Percentiles rank a stretch among this genome's conserved stretches.
phyloP scores from a whole-genome alignment of 2,113 vertebrate species.

The Camelus dromedarius region DNA sequence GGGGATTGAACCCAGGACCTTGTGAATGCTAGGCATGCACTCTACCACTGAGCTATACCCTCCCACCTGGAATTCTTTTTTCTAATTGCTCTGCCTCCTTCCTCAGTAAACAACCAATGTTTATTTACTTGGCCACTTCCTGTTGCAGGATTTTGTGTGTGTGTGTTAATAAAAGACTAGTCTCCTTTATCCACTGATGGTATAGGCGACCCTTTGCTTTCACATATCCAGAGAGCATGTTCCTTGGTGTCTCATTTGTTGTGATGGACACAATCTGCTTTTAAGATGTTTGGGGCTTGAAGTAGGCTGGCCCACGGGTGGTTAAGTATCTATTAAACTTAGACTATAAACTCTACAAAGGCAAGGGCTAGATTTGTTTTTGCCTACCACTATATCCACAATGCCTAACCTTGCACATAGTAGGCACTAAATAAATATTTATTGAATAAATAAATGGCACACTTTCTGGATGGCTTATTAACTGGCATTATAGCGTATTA shows the following conservation, averaged over 20 bases:
- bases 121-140: constrained; percentile 42
- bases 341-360: background rate
- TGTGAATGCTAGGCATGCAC: too few relatives aligned
- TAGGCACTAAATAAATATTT: background rate
- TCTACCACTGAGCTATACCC: too few relatives aligned
- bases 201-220: background rate
- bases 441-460: background rate
- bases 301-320: background rate
- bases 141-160: background rate
- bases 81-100: background rate
- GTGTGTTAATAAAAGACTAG: background rate
- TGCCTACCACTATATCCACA: background rate
- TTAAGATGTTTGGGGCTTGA: background rate
- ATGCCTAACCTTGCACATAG: background rate
- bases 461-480: constrained; percentile 17
- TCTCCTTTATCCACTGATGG: background rate
- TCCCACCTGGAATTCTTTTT: background rate
- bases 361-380: background rate
- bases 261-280: background rate
- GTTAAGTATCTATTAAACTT: background rate
- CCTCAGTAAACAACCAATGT: background rate
- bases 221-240: background rate
- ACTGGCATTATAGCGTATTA: background rate
- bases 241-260: background rate
- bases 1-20: too few relatives aligned